Evolutionary conservation across 2,888 invertebrate genomes (phyloP).

Genomic region (Marronus borbonicus): DNA sequence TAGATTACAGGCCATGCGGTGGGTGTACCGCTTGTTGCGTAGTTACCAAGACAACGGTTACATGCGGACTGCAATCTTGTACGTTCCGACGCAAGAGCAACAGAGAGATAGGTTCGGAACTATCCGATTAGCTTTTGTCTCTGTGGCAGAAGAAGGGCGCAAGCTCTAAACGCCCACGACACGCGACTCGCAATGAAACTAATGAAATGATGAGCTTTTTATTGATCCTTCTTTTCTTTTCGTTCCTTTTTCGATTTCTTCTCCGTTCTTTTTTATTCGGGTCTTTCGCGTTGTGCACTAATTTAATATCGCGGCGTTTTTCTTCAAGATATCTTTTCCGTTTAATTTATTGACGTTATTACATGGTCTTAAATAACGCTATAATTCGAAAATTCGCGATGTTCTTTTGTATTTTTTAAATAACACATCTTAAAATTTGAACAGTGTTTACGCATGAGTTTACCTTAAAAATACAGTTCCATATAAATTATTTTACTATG

Average conservation of each 20-base stretch:
- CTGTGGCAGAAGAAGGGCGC: conserved; percentile 61
- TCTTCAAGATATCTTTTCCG: conserved; percentile 4
- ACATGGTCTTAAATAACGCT: not conserved
- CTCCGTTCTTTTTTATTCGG: conserved; percentile 16
- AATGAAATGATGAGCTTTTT: conserved; percentile 56
- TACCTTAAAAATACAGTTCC: not conserved
- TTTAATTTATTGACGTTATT: conserved; percentile 15
- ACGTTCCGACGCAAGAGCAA: conserved; percentile 57
- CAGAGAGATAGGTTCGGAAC: conserved; percentile 60
- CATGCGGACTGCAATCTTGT: conserved; percentile 65
- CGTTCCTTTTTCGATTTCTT: conserved; percentile 49
- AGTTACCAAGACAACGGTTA: conserved; percentile 65
- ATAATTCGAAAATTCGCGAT: not conserved
- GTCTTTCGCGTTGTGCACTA: conserved; percentile 24
- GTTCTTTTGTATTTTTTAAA: not conserved
- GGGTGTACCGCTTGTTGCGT: conserved; percentile 64
- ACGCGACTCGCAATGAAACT: conserved; percentile 62
- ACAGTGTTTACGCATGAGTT: not conserved
- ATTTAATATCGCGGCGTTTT: conserved; percentile 19
- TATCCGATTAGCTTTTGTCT: conserved; percentile 61
- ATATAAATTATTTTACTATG: too few relatives aligned
- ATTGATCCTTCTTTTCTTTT: conserved; percentile 49
- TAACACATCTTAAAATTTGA: too few relatives aligned
- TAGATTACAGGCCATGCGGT: conserved; percentile 61
- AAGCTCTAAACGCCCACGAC: conserved; percentile 67